phyloP scores from a whole-genome alignment of 2,113 vertebrate genomes.

The Pandion haliaetus region DNA sequence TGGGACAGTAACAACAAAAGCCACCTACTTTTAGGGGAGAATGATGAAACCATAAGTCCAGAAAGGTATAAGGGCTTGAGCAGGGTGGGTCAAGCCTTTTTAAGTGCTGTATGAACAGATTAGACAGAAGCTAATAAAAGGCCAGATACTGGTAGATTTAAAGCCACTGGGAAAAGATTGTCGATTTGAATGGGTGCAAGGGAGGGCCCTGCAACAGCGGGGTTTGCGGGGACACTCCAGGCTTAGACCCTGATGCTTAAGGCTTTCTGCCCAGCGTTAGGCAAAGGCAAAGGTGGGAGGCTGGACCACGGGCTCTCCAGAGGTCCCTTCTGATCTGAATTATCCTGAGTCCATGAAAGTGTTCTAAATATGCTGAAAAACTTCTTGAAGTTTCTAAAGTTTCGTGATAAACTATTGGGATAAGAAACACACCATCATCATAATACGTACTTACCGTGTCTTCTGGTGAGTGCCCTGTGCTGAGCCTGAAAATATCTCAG shows the following conservation, averaged over 20 bases:
- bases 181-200: fast-evolving
- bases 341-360: neutral
- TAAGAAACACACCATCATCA: neutral
- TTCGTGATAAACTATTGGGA: neutral
- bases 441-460: neutral
- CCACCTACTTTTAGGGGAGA: neutral
- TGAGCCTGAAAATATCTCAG: neutral
- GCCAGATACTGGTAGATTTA: neutral
- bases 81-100: neutral
- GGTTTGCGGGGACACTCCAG: neutral
- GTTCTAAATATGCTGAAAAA: neutral
- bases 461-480: neutral
- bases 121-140: neutral
- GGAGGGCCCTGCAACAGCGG: neutral
- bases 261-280: neutral
- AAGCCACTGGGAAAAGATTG: neutral
- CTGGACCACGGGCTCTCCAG: fast-evolving
- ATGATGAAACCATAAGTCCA: neutral
- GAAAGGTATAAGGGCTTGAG: neutral
- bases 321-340: neutral
- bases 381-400: neutral
- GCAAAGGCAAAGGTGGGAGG: neutral
- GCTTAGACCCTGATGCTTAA: neutral
- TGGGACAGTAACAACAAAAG: neutral
- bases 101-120: neutral